Percentiles rank a stretch among this genome's conserved stretches.
Conservation (phyloP, 2,888 invertebrate genomes). For the Stenodera caucasica region DNA sequence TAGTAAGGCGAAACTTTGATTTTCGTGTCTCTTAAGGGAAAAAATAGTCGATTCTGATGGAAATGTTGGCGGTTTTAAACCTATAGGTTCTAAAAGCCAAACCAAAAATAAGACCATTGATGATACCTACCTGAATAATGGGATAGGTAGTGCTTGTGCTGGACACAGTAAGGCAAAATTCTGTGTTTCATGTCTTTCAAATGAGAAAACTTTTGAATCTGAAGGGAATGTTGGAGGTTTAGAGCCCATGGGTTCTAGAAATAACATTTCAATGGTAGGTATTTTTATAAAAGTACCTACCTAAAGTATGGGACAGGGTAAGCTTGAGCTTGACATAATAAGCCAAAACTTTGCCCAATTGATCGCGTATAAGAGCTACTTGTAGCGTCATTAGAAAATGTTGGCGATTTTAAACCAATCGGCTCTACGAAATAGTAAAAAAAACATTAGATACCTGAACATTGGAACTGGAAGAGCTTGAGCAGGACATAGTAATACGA, state of each 20-base stretch:
- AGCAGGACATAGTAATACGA: constrained; percentile 70
- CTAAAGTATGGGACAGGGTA: constrained; percentile 66
- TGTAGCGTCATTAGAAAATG: constrained; percentile 68
- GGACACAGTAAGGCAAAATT: constrained; percentile 57
- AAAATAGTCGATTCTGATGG: constrained; percentile 56
- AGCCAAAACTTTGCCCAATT: constrained; percentile 57
- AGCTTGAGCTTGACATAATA: constrained; percentile 64
- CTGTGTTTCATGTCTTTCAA: constrained; percentile 36
- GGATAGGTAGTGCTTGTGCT: constrained; percentile 68
- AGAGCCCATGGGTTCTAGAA: constrained; percentile 57
- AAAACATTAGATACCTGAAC: constrained; percentile 64
- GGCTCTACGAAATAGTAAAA: constrained; percentile 55
- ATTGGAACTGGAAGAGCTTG: constrained; percentile 66
- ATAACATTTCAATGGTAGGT: constrained; percentile 37
- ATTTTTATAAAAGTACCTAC: constrained; percentile 52
- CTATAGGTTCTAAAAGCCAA: constrained; percentile 57
- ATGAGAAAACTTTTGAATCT: constrained; percentile 49
- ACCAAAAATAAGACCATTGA: constrained; percentile 24
- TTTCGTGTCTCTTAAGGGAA: constrained; percentile 55
- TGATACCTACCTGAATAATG: constrained; percentile 51
- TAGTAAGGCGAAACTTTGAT: constrained; percentile 68
- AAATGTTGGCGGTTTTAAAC: constrained; percentile 59
- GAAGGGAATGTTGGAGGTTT: constrained; percentile 55
- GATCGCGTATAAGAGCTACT: constrained; percentile 55
- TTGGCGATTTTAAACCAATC: constrained; percentile 67